Evolutionary conservation across 2,113 vertebrate species (phyloP).

Genomic region (Desmodus rotundus): DNA sequence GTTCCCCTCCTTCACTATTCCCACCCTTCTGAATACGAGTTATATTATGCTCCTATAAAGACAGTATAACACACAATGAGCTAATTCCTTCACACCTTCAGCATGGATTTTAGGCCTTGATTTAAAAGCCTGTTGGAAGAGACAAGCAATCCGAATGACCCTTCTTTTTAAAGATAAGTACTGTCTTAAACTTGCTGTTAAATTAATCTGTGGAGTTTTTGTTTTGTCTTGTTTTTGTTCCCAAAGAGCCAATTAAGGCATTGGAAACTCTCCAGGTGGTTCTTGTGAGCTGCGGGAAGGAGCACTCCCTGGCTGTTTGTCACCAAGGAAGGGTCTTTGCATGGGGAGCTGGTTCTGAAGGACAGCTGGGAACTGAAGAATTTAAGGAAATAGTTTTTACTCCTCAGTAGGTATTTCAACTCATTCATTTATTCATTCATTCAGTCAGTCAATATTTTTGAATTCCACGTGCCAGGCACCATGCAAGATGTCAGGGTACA

Average conservation of each 20-base stretch:
- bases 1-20: too few relatives aligned
- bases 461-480: neutral
- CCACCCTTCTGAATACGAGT: neutral
- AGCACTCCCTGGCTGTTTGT: conserved; percentile 73
- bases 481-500: neutral
- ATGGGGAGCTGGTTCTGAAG: conserved; percentile 75
- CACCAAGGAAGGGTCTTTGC: conserved; percentile 71
- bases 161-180: neutral
- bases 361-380: conserved; percentile 75
- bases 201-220: neutral
- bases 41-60: neutral
- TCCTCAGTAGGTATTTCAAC: conserved; percentile 65
- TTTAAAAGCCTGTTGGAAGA: neutral
- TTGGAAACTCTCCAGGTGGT: conserved; percentile 22
- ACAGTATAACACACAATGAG: neutral
- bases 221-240: neutral
- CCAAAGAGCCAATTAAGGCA: conserved; percentile 63
- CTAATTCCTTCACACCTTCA: neutral
- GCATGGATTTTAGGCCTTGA: neutral
- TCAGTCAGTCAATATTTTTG: neutral
- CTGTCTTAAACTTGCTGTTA: neutral
- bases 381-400: conserved; percentile 20
- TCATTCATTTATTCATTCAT: neutral
- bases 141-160: neutral
- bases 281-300: conserved; percentile 74